A percentile compares a stretch with the other conserved stretches of the same genome.
Conservation (phyloP, 2,888 invertebrate species). For the Tachystola acroxantha region DNA sequence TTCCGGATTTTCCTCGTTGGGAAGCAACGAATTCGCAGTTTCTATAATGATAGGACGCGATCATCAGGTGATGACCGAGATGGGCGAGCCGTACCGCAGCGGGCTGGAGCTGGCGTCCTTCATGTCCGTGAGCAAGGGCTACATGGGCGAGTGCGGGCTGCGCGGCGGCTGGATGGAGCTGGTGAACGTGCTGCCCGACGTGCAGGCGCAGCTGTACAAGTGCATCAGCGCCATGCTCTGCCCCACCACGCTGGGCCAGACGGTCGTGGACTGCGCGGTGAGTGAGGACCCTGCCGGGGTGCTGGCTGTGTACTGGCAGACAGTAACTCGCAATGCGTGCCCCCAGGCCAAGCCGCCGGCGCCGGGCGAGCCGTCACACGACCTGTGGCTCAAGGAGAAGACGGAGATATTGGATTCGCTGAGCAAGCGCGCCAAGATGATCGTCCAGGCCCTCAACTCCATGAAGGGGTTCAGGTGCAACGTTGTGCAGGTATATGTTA, state of each 20-base stretch:
- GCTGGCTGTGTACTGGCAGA: too few species aligned
- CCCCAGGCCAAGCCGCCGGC: conserved; percentile 85
- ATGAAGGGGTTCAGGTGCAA: conserved; percentile 95
- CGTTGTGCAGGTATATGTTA: conserved; percentile 81
- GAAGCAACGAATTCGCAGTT: too few species aligned
- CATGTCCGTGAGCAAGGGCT: conserved; percentile 96
- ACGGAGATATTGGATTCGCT: conserved; percentile 84
- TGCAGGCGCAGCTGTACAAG: conserved; percentile 83
- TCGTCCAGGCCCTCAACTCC: conserved; percentile 91
- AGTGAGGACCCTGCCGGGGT: too few species aligned
- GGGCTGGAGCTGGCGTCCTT: conserved; percentile 92
- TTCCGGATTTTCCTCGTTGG: too few species aligned
- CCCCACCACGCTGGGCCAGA: conserved; percentile 95
- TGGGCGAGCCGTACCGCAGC: conserved; percentile 88
- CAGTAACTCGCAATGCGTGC: too few species aligned
- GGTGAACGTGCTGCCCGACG: conserved; percentile 87
- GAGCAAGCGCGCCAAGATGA: conserved; percentile 86
- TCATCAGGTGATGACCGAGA: conserved; percentile 82
- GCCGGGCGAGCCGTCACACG: conserved; percentile 92
- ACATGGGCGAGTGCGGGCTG: conserved; percentile 92
- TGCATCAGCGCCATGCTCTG: conserved; percentile 94
- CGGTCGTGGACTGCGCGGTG: conserved; percentile 93
- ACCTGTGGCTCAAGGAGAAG: conserved; percentile 86
- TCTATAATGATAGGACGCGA: too few species aligned
- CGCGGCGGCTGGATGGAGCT: conserved; percentile 95